These are phyloP conservation scores for Criorhina ranunculi DNA, from an alignment of 2,888 invertebrate genomes.

Conservation along the genomic window DNA sequence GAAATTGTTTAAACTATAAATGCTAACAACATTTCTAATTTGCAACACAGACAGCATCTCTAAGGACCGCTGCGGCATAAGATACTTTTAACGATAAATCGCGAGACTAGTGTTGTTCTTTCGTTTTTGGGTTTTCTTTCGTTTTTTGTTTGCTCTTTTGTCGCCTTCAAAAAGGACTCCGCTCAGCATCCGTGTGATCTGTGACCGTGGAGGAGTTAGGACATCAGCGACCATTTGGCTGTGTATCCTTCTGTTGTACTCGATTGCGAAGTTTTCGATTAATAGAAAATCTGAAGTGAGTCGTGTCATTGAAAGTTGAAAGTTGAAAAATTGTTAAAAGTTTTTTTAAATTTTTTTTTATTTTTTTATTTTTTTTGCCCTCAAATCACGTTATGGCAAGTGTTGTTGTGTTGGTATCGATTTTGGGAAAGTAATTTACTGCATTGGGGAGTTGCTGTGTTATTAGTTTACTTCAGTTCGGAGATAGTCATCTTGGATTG, in stretches of 20 bases:
- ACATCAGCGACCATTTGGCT: slow-evolving; percentile 81
- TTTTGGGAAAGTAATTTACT: slow-evolving; percentile 62
- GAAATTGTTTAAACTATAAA: slow-evolving; percentile 60
- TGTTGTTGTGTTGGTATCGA: slow-evolving; percentile 51
- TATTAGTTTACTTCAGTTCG: slow-evolving; percentile 25
- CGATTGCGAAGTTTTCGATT: slow-evolving; percentile 81
- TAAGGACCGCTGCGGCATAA: slow-evolving; percentile 3
- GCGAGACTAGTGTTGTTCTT: neutral
- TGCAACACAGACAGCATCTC: slow-evolving; percentile 6
- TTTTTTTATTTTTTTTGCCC: neutral
- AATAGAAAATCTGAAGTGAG: slow-evolving; percentile 83
- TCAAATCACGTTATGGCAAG: slow-evolving; percentile 1
- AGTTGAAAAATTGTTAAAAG: slow-evolving; percentile 3
- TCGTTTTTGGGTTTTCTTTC: neutral
- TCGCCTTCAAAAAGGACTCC: slow-evolving; percentile 35
- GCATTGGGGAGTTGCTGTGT: slow-evolving; percentile 45
- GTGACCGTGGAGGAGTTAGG: slow-evolving; percentile 79
- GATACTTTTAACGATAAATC: slow-evolving; percentile 33
- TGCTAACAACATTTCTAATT: slow-evolving; percentile 23
- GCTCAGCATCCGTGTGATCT: slow-evolving; percentile 64
- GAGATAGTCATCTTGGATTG: slow-evolving; percentile 60
- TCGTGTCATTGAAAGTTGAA: slow-evolving; percentile 64
- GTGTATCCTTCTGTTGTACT: slow-evolving; percentile 82
- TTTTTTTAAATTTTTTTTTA: neutral
- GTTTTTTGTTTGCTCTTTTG: slow-evolving; percentile 6